phyloP scores from a whole-genome alignment of 2,113 vertebrate genomes.

The Haplochromis burtoni region DNA sequence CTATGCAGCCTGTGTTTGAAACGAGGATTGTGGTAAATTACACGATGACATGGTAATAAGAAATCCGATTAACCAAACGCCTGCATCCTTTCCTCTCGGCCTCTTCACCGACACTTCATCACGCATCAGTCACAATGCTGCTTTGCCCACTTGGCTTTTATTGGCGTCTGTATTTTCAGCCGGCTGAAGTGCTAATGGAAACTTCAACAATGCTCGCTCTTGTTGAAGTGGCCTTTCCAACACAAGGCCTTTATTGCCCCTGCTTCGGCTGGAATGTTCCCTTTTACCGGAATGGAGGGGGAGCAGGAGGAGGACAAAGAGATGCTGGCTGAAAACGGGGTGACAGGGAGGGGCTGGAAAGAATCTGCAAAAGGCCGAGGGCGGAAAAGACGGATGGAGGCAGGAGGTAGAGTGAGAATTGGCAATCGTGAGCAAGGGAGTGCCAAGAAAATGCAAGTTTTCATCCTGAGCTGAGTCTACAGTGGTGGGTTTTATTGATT shows the following conservation, averaged over 20 bases:
- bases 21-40: not conserved
- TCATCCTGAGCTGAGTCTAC: not conserved
- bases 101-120: not conserved
- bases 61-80: not conserved
- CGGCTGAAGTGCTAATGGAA: not conserved
- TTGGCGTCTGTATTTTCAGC: slow-evolving; percentile 2
- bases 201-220: slow-evolving; percentile 14
- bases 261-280: slow-evolving; percentile 31
- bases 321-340: not conserved
- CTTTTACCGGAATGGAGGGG: slow-evolving; percentile 11
- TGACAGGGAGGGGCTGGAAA: not conserved
- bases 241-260: slow-evolving; percentile 36
- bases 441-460: not conserved
- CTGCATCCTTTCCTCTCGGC: not conserved
- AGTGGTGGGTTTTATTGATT: not conserved
- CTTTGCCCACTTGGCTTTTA: slow-evolving; percentile 5
- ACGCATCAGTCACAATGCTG: not conserved
- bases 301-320: not conserved
- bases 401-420: not conserved
- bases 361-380: not conserved
- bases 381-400: not conserved
- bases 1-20: not conserved
- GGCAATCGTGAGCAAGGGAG: not conserved
- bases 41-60: not conserved
- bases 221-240: slow-evolving; percentile 49